Conservation (phyloP, 2,888 invertebrate species). For the Drosophila anomelani region DNA sequence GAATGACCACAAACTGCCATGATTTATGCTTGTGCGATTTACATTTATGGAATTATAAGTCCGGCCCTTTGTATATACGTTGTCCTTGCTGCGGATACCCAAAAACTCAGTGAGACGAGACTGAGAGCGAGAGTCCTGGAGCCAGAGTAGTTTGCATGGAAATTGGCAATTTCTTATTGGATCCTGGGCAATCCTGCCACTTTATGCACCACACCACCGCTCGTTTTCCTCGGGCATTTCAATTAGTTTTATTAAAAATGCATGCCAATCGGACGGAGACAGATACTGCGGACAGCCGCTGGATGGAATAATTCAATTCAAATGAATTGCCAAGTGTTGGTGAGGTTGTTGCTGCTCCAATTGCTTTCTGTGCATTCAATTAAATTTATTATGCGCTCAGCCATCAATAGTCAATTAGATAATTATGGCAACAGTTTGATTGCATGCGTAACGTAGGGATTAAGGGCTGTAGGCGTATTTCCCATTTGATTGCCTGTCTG, state of each 20-base stretch:
- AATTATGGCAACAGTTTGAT: constrained; percentile 52
- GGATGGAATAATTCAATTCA: constrained; percentile 49
- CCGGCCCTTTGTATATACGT: constrained; percentile 17
- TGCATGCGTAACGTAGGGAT: constrained; percentile 12
- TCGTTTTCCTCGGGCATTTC: constrained; percentile 43
- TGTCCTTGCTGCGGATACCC: constrained; percentile 4
- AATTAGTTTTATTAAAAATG: constrained; percentile 75
- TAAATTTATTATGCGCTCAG: constrained; percentile 55
- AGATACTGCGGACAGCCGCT: constrained; percentile 9
- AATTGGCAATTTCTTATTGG: constrained; percentile 43
- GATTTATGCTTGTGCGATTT: constrained; percentile 40
- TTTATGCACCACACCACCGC: not conserved
- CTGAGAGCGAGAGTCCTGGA: constrained; percentile 21
- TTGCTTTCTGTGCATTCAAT: constrained; percentile 52
- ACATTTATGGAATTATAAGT: constrained; percentile 41
- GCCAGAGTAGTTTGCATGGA: constrained; percentile 57
- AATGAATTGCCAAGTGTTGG: constrained; percentile 46
- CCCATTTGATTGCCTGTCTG: constrained; percentile 21
- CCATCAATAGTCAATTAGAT: constrained; percentile 75
- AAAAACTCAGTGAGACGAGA: constrained; percentile 16
- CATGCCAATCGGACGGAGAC: constrained; percentile 39
- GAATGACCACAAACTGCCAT: constrained; percentile 46
- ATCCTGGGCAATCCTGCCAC: constrained; percentile 19
- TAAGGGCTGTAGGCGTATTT: constrained; percentile 20
- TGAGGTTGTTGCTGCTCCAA: constrained; percentile 32